Percentiles rank a stretch among this genome's conserved stretches.
phyloP scores from a whole-genome alignment of 1,140 invertebrate species.

The Heliconius hermathena region DNA sequence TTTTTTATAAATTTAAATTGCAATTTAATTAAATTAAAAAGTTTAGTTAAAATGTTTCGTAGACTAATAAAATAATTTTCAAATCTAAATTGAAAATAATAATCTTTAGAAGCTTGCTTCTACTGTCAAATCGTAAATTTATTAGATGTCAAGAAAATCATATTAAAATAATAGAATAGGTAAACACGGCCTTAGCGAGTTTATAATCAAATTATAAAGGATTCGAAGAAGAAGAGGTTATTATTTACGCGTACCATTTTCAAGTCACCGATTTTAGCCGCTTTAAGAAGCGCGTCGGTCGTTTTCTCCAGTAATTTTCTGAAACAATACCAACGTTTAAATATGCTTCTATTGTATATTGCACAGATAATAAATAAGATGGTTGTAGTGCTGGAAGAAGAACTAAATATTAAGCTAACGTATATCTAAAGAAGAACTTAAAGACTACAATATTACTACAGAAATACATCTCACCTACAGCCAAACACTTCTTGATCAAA shows the following conservation, averaged over 20 bases:
- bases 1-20: background rate
- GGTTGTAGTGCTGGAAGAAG: background rate
- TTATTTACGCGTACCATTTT: constrained; percentile 70
- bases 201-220: constrained; percentile 16
- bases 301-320: constrained; percentile 88
- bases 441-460: constrained; percentile 19
- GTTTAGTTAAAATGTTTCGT: no score
- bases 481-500: constrained; percentile 87
- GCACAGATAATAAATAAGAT: background rate
- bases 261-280: constrained; percentile 81
- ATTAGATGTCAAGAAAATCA: background rate
- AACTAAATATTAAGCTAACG: background rate
- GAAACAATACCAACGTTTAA: constrained; percentile 57
- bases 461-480: constrained; percentile 84
- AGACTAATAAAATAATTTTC: no score
- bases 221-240: constrained; percentile 20
- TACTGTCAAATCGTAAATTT: background rate
- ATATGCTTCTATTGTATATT: constrained; percentile 7
- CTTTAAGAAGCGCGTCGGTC: constrained; percentile 90
- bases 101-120: no score
- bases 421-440: background rate
- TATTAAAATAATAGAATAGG: background rate
- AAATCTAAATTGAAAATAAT: no score
- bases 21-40: no score
- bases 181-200: background rate